These are phyloP conservation scores for Caenorhabditis inopinata DNA, from an alignment of 1,140 invertebrate genomes.

Conservation along the genomic window DNA sequence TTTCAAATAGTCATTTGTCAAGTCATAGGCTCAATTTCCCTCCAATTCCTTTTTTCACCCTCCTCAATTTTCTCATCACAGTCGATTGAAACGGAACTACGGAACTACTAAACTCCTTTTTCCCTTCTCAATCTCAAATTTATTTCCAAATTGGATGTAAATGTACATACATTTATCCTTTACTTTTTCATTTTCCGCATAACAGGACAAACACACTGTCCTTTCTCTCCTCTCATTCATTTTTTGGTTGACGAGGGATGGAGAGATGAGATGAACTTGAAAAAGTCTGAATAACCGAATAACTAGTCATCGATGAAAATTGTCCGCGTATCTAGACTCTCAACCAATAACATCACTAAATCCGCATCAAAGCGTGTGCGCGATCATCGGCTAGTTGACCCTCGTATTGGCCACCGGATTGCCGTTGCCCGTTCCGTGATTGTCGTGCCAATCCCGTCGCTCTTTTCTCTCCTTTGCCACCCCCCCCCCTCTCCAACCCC, in stretches of 20 bases:
- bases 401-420: neutral
- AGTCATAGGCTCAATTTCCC: neutral
- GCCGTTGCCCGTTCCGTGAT: constrained; percentile 6
- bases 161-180: neutral
- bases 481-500: neutral
- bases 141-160: neutral
- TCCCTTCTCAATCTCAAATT: neutral
- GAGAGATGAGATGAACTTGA: neutral
- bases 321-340: neutral
- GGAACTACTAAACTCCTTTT: constrained; percentile 12
- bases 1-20: constrained; percentile 1
- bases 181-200: neutral
- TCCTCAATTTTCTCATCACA: constrained; percentile 19
- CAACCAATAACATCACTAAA: constrained; percentile 3
- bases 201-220: constrained; percentile 32
- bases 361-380: neutral
- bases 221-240: neutral
- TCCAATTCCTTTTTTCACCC: too few relatives aligned
- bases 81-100: neutral
- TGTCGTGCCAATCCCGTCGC: neutral
- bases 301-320: constrained; percentile 27
- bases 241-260: neutral
- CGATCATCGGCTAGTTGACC: constrained; percentile 22
- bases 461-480: too few relatives aligned
- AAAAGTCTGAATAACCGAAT: constrained; percentile 4